Evolutionary conservation across 2,113 vertebrate species (phyloP), one percentile per base, ranked within the genome.

Genomic region (Pteropus alecto): DNA sequence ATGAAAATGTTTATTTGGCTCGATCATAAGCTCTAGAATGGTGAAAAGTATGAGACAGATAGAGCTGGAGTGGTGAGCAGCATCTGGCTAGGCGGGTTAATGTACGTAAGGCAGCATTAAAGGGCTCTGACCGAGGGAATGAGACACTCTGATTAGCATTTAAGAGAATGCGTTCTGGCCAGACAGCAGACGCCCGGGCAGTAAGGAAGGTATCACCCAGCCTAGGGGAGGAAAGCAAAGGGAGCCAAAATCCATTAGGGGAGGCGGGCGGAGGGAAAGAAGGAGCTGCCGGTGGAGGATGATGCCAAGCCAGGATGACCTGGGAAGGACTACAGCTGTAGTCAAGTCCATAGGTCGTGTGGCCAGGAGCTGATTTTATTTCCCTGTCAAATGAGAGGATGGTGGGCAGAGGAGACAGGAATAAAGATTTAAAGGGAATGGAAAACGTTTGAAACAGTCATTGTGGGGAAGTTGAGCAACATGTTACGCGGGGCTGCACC

Each of bases 401-500:
- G 2, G 4, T 61, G 35, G 46, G 19, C 9, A 63, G 26, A 48
- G 19, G 33, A 46, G 21, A 41, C 21, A 76, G 43, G n/a, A 78
- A 24, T 24, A 61, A 28, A 48, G 5, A 41, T 28, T 76, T 38
- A 56, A 95, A 92, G 81, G 54, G 54, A 85, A 71, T 51, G 61
- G 13, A 81, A 93, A 87, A 28, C 19, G 13, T 60, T 30, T 56
- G 84, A 77, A 81, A 73, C 7, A 30, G 15, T 56, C 68, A 56
- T 6, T 5, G 6, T 19, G 15, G 30, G 21, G 22, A 92, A 61
- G 19, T 7, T 41, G 68, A 33, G 77, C 78, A 38, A 12, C 11
- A 19, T 1, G 8, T 18, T 26, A 8, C 0, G 0, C 26, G 56
- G 16, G 6, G 14, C 33, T 51, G 2, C 0, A 5, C 0, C 0